Percentiles rank a stretch among this genome's conserved stretches.
These are phyloP conservation scores for Drosophila mauritiana DNA, from an alignment of 1,140 invertebrate species.

Conservation along the genomic window DNA sequence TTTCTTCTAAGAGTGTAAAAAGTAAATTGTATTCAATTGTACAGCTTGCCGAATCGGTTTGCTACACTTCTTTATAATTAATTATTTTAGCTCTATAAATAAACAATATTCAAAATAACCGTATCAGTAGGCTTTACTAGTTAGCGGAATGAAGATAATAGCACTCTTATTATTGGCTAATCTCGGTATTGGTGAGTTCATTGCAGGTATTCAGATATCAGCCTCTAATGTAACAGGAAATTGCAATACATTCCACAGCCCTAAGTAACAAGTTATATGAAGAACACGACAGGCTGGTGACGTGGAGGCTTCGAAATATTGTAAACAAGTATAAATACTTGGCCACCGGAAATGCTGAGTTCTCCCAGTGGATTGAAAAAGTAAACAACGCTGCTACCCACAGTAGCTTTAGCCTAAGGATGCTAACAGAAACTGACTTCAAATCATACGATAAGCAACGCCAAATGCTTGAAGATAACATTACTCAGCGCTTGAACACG, in stretches of 20 bases:
- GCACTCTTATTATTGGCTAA: neutral
- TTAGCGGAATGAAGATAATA: neutral
- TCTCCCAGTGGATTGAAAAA: neutral
- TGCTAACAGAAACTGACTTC: neutral
- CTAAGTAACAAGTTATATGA: neutral
- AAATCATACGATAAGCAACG: neutral
- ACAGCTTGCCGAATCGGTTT: neutral
- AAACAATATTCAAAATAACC: neutral
- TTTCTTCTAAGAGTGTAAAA: too few relatives aligned
- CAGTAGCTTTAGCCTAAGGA: neutral
- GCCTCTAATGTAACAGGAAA: neutral
- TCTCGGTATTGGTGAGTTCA: neutral
- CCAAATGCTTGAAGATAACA: neutral
- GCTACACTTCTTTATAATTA: neutral
- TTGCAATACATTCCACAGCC: neutral
- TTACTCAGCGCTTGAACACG: neutral
- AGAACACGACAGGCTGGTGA: neutral
- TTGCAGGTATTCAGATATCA: neutral
- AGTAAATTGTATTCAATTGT: neutral
- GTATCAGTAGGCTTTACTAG: neutral
- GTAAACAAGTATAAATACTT: neutral
- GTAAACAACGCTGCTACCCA: neutral
- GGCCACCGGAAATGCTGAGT: neutral
- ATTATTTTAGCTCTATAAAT: neutral
- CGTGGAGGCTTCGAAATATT: neutral